These are phyloP conservation scores for Phyto melanocephala DNA, from an alignment of 2,888 invertebrate genomes.

Conservation along the genomic window DNA sequence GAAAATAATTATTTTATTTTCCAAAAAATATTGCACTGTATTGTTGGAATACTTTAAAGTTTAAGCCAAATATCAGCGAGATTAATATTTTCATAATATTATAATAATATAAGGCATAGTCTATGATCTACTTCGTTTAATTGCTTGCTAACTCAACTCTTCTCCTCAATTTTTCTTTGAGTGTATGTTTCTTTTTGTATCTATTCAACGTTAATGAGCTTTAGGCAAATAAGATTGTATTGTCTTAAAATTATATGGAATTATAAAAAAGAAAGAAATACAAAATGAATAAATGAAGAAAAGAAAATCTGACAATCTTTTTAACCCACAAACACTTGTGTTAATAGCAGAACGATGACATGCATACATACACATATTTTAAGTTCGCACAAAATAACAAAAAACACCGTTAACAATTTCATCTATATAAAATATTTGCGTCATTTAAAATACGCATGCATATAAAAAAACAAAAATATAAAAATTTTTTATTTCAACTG, in stretches of 20 bases:
- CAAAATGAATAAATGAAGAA: not conserved
- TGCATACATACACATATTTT: slow-evolving; percentile 36
- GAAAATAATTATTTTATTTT: too few relatives aligned
- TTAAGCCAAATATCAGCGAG: too few relatives aligned
- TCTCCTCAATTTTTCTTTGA: slow-evolving; percentile 6
- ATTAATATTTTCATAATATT: too few relatives aligned
- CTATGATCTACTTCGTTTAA: too few relatives aligned
- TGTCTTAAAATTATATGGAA: slow-evolving; percentile 51
- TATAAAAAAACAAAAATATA: slow-evolving; percentile 49
- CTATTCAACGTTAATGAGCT: slow-evolving; percentile 55
- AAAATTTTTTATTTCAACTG: slow-evolving; percentile 33
- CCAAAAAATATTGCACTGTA: too few relatives aligned
- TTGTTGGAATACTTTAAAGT: too few relatives aligned
- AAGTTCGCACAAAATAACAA: slow-evolving; percentile 18
- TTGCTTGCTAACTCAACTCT: too few relatives aligned
- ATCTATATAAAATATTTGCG: slow-evolving; percentile 22
- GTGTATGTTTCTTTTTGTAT: slow-evolving; percentile 5
- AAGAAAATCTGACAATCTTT: slow-evolving; percentile 40
- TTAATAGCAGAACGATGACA: not conserved
- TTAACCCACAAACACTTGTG: slow-evolving; percentile 50
- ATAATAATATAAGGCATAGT: too few relatives aligned
- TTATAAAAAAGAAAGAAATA: not conserved
- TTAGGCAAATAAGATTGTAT: slow-evolving; percentile 57
- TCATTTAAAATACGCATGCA: slow-evolving; percentile 28
- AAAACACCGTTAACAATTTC: slow-evolving; percentile 24